Conservation (phyloP, 2,888 invertebrate species). For the Drosophila testacea region DNA sequence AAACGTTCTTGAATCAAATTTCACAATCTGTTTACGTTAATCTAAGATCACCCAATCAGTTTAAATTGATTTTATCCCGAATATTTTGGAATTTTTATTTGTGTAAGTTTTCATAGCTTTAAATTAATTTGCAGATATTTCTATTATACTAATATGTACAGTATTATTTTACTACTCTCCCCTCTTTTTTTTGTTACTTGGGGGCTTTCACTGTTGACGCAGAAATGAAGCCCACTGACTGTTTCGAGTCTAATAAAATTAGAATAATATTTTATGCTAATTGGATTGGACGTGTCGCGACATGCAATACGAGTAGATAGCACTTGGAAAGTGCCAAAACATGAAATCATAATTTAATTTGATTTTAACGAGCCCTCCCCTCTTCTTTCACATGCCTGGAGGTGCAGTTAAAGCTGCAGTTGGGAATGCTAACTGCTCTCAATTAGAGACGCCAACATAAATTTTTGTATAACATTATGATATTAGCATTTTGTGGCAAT, state of each 20-base stretch:
- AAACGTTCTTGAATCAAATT: no score
- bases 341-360: constrained; percentile 74
- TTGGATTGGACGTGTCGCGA: constrained; percentile 61
- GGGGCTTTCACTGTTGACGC: constrained; percentile 7
- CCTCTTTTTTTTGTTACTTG: constrained; percentile 5
- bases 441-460: constrained; percentile 63
- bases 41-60: no score
- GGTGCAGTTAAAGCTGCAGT: constrained; percentile 20
- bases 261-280: constrained; percentile 60
- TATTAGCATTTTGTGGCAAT: constrained; percentile 69
- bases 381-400: not conserved
- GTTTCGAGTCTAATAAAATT: constrained; percentile 59
- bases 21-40: no score
- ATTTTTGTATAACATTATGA: constrained; percentile 31
- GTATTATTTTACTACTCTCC: no score
- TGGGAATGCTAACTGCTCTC: constrained; percentile 46
- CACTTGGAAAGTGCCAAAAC: constrained; percentile 68
- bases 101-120: not conserved
- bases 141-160: no score
- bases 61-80: no score
- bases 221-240: constrained; percentile 66
- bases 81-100: no score
- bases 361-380: constrained; percentile 52
- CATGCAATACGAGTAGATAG: constrained; percentile 46
- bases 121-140: not conserved